Conservation (phyloP, 37 sponge, comb jelly and placozoan species). For the Sycon ciliatum region DNA sequence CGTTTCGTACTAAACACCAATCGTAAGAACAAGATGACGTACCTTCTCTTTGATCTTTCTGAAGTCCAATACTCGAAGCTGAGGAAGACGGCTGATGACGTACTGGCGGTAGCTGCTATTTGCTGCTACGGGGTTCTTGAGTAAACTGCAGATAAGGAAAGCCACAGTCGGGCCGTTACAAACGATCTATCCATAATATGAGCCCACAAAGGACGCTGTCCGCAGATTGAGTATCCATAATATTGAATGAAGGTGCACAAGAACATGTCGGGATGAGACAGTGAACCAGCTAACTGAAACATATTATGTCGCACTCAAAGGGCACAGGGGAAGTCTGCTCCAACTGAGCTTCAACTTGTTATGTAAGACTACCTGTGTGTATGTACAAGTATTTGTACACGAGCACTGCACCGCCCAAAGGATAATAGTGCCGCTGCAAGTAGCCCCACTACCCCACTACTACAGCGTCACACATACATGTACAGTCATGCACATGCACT, state of each 20-base stretch:
- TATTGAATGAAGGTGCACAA: too few species aligned
- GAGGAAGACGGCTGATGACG: conserved; percentile 68
- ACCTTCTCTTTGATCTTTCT: conserved; percentile 68
- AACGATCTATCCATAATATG: too few species aligned
- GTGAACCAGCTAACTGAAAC: too few species aligned
- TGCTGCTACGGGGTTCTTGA: conserved; percentile 80
- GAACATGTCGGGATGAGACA: too few species aligned
- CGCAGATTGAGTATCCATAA: too few species aligned
- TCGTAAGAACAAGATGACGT: conserved; percentile 9
- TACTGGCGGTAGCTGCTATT: conserved; percentile 70
- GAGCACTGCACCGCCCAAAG: neutral
- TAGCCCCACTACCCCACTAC: neutral
- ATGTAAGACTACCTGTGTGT: neutral
- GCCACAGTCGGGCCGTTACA: neutral
- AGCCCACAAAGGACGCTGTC: too few species aligned
- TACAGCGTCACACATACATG: neutral
- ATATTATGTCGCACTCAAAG: too few species aligned
- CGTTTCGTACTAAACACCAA: too few species aligned
- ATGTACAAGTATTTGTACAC: neutral
- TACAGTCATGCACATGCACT: conserved; percentile 2
- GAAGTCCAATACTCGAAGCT: conserved; percentile 83
- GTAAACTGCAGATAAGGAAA: conserved; percentile 36
- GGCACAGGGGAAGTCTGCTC: neutral
- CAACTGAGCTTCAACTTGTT: neutral
- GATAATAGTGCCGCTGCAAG: neutral